These are phyloP conservation scores for Stenopsyche tienmushanensis DNA, from an alignment of 1,140 invertebrate species.

Conservation along the genomic window DNA sequence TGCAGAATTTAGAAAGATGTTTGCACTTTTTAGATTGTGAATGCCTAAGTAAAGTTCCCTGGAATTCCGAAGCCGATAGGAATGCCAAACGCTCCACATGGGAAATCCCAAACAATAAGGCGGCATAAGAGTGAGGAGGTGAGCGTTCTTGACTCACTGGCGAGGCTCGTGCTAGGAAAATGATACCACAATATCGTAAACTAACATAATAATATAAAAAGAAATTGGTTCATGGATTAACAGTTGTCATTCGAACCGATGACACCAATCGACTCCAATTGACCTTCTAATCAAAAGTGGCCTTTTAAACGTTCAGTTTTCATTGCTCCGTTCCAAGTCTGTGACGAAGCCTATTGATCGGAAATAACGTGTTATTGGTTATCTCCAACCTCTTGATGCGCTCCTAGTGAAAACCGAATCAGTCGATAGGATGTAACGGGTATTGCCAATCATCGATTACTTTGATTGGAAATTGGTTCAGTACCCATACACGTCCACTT, in stretches of 20 bases:
- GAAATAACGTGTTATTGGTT: slow-evolving; percentile 38
- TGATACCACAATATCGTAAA: not conserved
- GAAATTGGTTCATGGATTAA: not conserved
- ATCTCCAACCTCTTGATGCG: slow-evolving; percentile 33
- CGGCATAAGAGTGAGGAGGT: slow-evolving; percentile 34
- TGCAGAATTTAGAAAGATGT: no score
- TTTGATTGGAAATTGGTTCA: slow-evolving; percentile 34
- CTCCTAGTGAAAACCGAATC: slow-evolving; percentile 42
- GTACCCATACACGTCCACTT: not conserved
- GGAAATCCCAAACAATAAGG: slow-evolving; percentile 41
- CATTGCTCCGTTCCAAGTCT: not conserved
- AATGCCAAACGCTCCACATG: slow-evolving; percentile 37
- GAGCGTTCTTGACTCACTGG: slow-evolving; percentile 12
- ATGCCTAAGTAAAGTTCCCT: no score
- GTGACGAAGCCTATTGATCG: slow-evolving; percentile 32
- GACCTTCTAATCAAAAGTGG: not conserved
- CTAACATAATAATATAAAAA: not conserved
- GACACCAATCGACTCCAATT: not conserved
- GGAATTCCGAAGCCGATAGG: slow-evolving; percentile 29
- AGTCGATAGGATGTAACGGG: slow-evolving; percentile 42
- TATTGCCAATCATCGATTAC: slow-evolving; percentile 41
- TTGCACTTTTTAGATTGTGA: no score
- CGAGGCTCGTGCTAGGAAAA: slow-evolving; percentile 22
- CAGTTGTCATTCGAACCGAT: not conserved
- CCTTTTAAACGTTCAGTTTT: no score